Percentiles rank a stretch among this genome's conserved stretches.
These are phyloP conservation scores for Brachyhypopomus gauderio DNA, from an alignment of 2,113 vertebrate genomes.

Conservation along the genomic window DNA sequence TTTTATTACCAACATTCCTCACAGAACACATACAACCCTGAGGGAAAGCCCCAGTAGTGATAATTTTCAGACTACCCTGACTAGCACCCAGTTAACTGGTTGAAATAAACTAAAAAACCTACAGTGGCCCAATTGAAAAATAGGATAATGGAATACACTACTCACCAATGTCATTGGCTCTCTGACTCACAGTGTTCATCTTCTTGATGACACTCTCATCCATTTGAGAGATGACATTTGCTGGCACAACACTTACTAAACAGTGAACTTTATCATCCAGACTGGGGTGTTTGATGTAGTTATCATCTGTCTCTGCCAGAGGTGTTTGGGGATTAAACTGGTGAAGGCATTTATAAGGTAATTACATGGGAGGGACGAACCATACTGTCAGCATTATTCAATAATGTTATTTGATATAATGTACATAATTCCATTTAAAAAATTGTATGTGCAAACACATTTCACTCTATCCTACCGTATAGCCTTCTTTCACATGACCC, in stretches of 20 bases:
- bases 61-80: no score
- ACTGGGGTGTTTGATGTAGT: constrained; percentile 13
- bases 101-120: no score
- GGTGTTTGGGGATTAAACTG: constrained; percentile 26
- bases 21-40: no score
- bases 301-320: not conserved
- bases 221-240: not conserved
- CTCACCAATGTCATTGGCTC: constrained; percentile 12
- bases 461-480: constrained; percentile 20
- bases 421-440: not conserved
- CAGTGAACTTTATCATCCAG: constrained; percentile 38
- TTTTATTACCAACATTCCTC: no score
- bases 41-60: no score
- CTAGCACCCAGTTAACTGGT: no score
- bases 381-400: not conserved
- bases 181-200: constrained; percentile 19
- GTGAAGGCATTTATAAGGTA: not conserved
- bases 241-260: constrained; percentile 35
- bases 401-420: not conserved
- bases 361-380: not conserved
- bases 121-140: no score
- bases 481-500: constrained; percentile 22
- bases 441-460: no score
- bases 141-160: not conserved
- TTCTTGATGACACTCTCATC: not conserved